Evolutionary conservation across 2,888 invertebrate genomes (phyloP), one percentile per base, ranked within the genome.

Genomic region (Ectobius pallidus): DNA sequence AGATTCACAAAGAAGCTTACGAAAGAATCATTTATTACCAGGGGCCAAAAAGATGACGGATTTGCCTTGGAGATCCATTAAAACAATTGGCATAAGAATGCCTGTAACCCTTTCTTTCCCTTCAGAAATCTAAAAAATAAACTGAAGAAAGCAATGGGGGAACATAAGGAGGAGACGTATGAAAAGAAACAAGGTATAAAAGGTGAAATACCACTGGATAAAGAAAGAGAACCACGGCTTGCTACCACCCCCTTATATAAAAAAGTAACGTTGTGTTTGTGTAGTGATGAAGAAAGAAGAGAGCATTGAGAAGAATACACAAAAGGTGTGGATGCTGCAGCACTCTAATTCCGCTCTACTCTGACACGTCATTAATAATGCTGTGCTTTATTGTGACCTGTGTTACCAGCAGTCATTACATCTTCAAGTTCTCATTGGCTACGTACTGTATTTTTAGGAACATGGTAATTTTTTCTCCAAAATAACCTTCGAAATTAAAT

Each of bases 281-380:
- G 30, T 22, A 52, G 52, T 22, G 52, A 7, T 52, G 25, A 52
- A 52, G 52, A 58, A 11, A 58, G 58, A 16, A 25, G 22, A n/a
- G n/a, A 46, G 46, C 16, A 30, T 27, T 25, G 27, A 3, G 27
- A 58, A 30, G 58, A 58, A 39, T 27, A 62, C 62, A 62, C 62
- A 62, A 65, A 65, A 58, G 58, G 58, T 30, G 58, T 46, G 61
- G 7, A 20, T 58, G 30, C 61, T 27, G 65, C 25, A 25, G 65
- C 65, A 65, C 65, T 65, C 44, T 63, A 63, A 63, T 63, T 63
- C 39, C 63, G n/a, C n/a, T n/a, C n/a, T n/a, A n/a, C n/a, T n/a
- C 65, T 65, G 65, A 65, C 65, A 65, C 65, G 39, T 65, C 65
- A 65, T 65, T 65, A 65, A 65, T 65, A 65, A 65, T 44, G 30